Percentiles rank a stretch among this genome's conserved stretches.
phyloP scores from a whole-genome alignment of 1,140 invertebrate genomes.

The Drosophila hydei region DNA sequence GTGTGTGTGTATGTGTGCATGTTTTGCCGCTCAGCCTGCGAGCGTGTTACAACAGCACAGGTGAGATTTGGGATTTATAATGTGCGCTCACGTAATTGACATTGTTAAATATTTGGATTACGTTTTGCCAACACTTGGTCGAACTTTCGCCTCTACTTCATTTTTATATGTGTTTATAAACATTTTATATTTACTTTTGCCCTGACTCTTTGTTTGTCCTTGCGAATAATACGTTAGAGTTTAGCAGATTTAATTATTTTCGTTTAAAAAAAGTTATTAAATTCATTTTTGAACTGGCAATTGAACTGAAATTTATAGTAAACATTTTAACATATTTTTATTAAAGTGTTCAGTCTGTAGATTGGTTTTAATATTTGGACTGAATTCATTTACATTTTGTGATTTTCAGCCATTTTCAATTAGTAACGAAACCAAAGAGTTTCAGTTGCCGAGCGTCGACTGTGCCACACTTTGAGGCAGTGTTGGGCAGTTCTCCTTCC shows the following conservation, averaged over 20 bases:
- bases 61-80: conserved; percentile 83
- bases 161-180: conserved; percentile 27
- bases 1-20: conserved; percentile 1
- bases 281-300: no score
- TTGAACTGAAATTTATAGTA: no score
- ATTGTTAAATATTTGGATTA: conserved; percentile 82
- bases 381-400: not conserved
- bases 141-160: conserved; percentile 41
- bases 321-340: no score
- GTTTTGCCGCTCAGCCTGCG: conserved; percentile 1
- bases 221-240: conserved; percentile 16
- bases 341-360: no score
- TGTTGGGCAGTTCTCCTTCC: no score
- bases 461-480: not conserved
- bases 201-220: not conserved
- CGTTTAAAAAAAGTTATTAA: no score
- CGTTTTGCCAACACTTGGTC: conserved; percentile 27
- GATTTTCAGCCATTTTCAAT: not conserved
- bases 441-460: not conserved
- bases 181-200: conserved; percentile 23
- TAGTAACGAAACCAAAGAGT: not conserved
- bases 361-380: conserved; percentile 21
- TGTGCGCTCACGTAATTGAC: conserved; percentile 82
- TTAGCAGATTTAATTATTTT: not conserved
- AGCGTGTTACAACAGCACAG: conserved; percentile 64